A percentile compares a stretch with the other conserved stretches of the same genome.
Evolutionary conservation across 2,797 vertebrate species (phyloP).

Genomic region (Urosaurus nigricauda): DNA sequence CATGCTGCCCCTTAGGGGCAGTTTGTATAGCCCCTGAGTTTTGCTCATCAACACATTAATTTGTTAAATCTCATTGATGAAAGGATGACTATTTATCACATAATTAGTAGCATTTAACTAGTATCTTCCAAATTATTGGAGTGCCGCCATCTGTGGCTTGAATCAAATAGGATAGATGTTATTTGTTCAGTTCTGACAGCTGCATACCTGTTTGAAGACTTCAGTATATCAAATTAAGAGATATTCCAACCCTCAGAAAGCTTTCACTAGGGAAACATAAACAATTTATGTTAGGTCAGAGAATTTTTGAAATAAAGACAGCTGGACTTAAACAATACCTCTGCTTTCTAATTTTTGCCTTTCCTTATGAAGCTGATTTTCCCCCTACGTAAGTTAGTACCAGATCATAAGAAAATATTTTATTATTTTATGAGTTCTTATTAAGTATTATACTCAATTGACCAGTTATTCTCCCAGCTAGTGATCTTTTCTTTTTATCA

Average conservation of each 20-base stretch:
- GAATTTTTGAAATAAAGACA: neutral
- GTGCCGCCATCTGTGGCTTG: neutral
- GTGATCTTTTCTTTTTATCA: neutral
- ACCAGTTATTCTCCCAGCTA: neutral
- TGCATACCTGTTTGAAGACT: neutral
- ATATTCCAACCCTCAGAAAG: neutral
- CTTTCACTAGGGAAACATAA: neutral
- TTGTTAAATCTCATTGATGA: too few relatives aligned
- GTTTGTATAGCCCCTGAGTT: too few relatives aligned
- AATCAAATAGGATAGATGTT: neutral
- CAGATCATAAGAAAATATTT: neutral
- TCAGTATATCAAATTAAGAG: neutral
- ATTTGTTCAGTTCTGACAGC: neutral
- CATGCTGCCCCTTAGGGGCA: too few relatives aligned
- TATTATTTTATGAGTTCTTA: neutral
- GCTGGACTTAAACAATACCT: neutral
- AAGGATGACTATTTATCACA: too few relatives aligned
- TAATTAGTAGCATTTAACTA: too few relatives aligned
- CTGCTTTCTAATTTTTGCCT: neutral
- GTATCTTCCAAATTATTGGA: neutral
- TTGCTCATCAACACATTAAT: too few relatives aligned
- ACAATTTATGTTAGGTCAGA: neutral
- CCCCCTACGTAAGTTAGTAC: neutral
- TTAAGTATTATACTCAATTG: neutral
- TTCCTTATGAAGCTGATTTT: neutral